Evolutionary conservation across 2,797 vertebrate species (phyloP), one percentile per base, ranked within the genome.

Genomic region (Spinibarbus caldwelli): DNA sequence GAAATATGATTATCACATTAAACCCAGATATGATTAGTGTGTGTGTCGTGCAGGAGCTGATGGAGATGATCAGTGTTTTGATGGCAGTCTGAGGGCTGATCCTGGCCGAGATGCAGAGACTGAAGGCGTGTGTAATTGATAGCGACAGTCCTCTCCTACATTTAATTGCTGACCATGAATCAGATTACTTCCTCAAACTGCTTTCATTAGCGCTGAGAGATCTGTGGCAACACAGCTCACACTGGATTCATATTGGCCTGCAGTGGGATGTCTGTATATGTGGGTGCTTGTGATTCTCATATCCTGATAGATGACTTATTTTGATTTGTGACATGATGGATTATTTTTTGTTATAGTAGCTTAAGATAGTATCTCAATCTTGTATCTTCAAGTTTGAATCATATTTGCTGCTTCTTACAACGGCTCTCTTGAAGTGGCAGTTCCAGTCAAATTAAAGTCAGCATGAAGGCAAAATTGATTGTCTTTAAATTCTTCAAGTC

Each of bases 111-210:
- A 93, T 90, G 93, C 92, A 90, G 93, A 94, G 94, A 95, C 90
- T 94, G 94, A 95, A 94, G 92, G 93, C 92, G 90, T 88, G 41
- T 89, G 94, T 95, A 95, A 95, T 95, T 95, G 92, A 95, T 94
- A 93, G 93, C 94, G 95, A 95, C 94, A 95, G 93, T 92, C 92
- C 91, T 89, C 93, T 94, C 92, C 92, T 90, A 89, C 89, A 91
- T 93, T 94, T 95, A 95, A 95, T 95, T 95, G 94, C 94, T 94
- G 93, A 90, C 91, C 93, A 94, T 93, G 93, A 94, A 95, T 95
- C 95, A 94, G 94, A 95, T 95, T 95, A 95, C 94, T 93, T 94
- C 94, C 94, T 94, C 92, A 94, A 95, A 95, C 94, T 93, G 92
- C 92, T 93, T 94, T 95, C 92, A 95, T 95, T 95, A 95, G 92